Percentiles rank a stretch among this genome's conserved stretches.
Conservation (phyloP, 1,140 invertebrate species). For the Oncopeltus fasciatus region DNA sequence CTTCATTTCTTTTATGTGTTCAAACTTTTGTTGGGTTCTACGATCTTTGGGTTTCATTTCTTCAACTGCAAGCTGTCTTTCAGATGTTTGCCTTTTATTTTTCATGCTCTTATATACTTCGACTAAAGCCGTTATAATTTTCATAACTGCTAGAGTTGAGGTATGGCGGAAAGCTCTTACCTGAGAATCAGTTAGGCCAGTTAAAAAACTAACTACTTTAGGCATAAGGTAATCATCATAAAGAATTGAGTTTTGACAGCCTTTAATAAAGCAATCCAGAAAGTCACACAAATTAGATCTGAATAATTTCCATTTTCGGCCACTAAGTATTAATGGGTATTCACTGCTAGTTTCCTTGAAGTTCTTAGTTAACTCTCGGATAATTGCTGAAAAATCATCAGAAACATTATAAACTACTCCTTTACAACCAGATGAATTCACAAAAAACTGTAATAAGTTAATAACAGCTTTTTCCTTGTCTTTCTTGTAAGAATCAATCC, state of each 20-base stretch:
- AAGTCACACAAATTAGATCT: background rate
- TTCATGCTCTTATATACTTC: background rate
- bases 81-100: background rate
- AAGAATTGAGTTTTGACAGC: background rate
- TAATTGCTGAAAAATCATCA: background rate
- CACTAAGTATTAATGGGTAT: background rate
- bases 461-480: background rate
- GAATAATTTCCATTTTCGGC: background rate
- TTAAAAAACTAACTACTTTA: background rate
- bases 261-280: background rate
- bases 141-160: background rate
- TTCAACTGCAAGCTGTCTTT: background rate
- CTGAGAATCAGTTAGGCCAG: background rate
- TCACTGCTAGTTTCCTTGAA: background rate
- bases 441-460: background rate
- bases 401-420: background rate
- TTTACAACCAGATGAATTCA: background rate
- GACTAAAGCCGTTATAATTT: background rate
- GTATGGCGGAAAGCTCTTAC: background rate
- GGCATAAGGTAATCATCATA: background rate
- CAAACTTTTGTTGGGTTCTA: constrained; percentile 12
- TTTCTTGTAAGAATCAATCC: background rate
- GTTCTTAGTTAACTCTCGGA: background rate
- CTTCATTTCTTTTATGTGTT: constrained; percentile 11
- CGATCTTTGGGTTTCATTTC: background rate